phyloP scores from a whole-genome alignment of 53 echinoderm and acorn worm species.

The Patiria pectinifera region DNA sequence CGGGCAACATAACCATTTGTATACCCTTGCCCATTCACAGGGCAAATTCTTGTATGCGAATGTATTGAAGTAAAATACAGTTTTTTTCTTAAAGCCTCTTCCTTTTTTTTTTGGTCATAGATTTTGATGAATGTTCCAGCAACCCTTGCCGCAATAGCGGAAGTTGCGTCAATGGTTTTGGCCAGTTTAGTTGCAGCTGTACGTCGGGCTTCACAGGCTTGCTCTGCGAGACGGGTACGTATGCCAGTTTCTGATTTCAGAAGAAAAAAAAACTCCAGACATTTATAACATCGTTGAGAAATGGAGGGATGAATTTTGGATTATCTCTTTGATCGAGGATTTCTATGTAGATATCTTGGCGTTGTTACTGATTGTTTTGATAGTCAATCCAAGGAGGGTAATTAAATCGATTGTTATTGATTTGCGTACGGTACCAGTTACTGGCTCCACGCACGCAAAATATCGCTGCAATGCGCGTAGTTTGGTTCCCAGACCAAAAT shows the following conservation, averaged over 20 bases:
- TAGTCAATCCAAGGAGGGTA: too few species aligned
- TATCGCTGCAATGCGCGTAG: too few species aligned
- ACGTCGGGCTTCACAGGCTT: conserved; percentile 67
- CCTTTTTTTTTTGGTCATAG: not conserved
- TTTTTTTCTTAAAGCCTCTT: not conserved
- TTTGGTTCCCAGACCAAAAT: too few species aligned
- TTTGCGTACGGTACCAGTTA: too few species aligned
- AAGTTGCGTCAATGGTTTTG: conserved; percentile 68
- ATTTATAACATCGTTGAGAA: not conserved
- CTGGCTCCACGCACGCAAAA: too few species aligned
- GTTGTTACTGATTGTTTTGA: too few species aligned
- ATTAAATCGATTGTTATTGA: too few species aligned
- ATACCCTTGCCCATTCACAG: not conserved
- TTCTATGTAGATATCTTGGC: too few species aligned
- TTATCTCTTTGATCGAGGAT: too few species aligned
- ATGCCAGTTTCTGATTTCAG: not conserved
- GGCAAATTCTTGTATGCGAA: not conserved
- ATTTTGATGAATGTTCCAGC: conserved; percentile 78
- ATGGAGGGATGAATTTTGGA: too few species aligned
- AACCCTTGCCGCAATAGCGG: conserved; percentile 81
- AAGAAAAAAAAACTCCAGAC: not conserved
- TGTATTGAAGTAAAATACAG: not conserved
- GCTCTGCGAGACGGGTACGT: conserved; percentile 69
- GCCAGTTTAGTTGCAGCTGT: conserved; percentile 72
- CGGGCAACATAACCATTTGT: too few species aligned